Percentiles rank a stretch among this genome's conserved stretches.
Evolutionary conservation across 2,113 vertebrate species (phyloP).

Genomic region (Hemiscyllium ocellatum): DNA sequence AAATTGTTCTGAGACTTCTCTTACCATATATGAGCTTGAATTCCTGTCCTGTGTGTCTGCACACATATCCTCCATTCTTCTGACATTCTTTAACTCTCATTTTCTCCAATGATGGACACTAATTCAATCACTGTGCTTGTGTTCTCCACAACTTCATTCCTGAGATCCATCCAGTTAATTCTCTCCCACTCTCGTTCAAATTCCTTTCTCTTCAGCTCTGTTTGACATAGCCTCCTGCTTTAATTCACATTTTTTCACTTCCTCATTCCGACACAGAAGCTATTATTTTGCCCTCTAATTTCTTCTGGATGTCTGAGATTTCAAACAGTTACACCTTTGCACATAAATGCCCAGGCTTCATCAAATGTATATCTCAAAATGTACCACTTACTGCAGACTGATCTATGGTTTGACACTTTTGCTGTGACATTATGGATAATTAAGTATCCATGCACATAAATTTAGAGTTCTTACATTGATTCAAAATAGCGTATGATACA

Average conservation of each 20-base stretch:
- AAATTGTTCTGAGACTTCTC: neutral
- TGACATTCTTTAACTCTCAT: neutral
- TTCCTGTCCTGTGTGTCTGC: neutral
- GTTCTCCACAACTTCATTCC: neutral
- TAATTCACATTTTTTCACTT: neutral
- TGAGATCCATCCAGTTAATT: neutral
- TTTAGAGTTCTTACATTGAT: neutral
- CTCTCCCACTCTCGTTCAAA: neutral
- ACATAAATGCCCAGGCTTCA: too few species aligned
- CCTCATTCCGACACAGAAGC: neutral
- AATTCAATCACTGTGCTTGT: neutral
- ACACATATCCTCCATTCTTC: neutral
- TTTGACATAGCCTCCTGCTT: neutral
- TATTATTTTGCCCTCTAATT: neutral
- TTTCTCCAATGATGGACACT: neutral
- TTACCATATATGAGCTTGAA: neutral
- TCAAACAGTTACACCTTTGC: too few species aligned
- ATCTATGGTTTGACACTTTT: too few species aligned
- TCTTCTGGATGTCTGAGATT: neutral
- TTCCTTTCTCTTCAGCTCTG: neutral
- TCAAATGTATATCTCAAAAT: too few species aligned
- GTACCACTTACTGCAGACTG: too few species aligned
- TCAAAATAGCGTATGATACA: neutral
- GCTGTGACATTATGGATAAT: neutral
- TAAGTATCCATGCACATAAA: too few species aligned